These are phyloP conservation scores for Trachymyrmex cornetzi DNA, from an alignment of 1,140 invertebrate species.

Conservation along the genomic window DNA sequence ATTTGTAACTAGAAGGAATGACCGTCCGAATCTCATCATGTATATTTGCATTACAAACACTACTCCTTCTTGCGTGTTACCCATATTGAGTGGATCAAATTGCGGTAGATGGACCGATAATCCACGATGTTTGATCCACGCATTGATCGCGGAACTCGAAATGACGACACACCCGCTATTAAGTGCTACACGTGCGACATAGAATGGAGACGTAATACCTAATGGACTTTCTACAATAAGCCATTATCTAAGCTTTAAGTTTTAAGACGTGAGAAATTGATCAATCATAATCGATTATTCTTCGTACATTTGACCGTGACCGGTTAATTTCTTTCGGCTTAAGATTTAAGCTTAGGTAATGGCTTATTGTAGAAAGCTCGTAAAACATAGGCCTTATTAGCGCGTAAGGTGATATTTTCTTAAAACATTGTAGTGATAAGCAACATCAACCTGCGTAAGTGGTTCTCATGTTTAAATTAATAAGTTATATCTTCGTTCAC, in stretches of 20 bases:
- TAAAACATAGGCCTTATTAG: constrained; percentile 81
- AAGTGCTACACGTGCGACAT: constrained; percentile 8
- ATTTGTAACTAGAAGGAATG: neutral
- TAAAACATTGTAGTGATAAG: constrained; percentile 27
- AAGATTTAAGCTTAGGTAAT: no score
- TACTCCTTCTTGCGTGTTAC: neutral
- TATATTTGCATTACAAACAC: neutral
- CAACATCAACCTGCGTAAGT: constrained; percentile 1
- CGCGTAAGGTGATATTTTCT: constrained; percentile 76
- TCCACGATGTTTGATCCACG: constrained; percentile 9
- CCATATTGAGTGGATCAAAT: constrained; percentile 8
- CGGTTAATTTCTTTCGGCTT: no score
- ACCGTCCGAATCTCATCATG: constrained; percentile 15
- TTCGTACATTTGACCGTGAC: no score
- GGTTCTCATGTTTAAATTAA: neutral
- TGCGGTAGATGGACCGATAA: neutral
- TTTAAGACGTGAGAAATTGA: no score
- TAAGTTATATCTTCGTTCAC: neutral
- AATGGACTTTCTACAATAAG: no score
- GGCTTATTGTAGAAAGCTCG: no score
- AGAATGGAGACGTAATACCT: constrained; percentile 60
- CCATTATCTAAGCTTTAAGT: no score
- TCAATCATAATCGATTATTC: no score
- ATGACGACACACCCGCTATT: neutral
- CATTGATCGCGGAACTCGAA: neutral